phyloP scores from a whole-genome alignment of 2,113 vertebrate genomes.

The Chlorodrepanis virens region DNA sequence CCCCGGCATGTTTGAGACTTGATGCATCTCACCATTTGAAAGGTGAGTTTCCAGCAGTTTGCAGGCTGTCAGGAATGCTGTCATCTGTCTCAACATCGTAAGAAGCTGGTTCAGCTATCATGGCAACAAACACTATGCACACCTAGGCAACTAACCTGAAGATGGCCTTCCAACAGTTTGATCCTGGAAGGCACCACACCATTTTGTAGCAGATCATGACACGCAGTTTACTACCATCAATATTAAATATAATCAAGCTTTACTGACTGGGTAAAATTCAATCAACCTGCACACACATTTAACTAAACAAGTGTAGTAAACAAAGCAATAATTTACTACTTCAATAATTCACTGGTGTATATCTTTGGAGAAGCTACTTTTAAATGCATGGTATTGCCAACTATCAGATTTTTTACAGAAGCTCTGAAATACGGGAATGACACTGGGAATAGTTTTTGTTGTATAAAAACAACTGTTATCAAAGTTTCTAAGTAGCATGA shows the following conservation, averaged over 20 bases:
- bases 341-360: background rate
- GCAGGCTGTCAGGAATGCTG: background rate
- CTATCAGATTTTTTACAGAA: background rate
- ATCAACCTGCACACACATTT: background rate
- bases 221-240: background rate
- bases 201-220: background rate
- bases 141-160: background rate
- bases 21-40: background rate
- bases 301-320: background rate
- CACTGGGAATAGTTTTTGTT: background rate
- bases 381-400: background rate
- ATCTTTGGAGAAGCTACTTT: background rate
- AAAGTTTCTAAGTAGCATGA: background rate
- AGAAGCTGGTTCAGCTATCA: background rate
- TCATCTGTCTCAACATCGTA: background rate
- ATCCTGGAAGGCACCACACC: background rate
- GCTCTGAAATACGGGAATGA: background rate
- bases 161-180: background rate
- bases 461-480: background rate
- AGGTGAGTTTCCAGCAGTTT: background rate
- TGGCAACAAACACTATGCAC: background rate
- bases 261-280: slow-evolving; percentile 10
- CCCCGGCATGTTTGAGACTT: background rate
- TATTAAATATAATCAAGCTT: background rate
- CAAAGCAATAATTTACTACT: slow-evolving; percentile 4